Evolutionary conservation across 2,797 vertebrate species (phyloP).

Genomic region (Centroberyx gerrardi): DNA sequence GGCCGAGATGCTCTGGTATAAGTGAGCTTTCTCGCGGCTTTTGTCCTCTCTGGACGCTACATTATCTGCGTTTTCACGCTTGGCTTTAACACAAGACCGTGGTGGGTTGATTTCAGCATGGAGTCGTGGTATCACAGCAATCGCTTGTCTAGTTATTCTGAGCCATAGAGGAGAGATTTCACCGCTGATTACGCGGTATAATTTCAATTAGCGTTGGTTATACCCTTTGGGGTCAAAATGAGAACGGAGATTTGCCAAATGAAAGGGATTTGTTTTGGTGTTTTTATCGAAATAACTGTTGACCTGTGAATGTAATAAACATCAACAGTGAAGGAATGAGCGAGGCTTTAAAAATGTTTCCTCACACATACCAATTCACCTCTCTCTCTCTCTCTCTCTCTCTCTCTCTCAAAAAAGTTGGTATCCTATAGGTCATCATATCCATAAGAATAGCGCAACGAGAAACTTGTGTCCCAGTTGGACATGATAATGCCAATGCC

Average conservation of each 20-base stretch:
- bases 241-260: background rate
- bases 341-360: conserved; percentile 38
- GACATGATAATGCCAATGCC: conserved; percentile 71
- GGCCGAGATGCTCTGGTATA: conserved; percentile 58
- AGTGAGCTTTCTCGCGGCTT: conserved; percentile 61
- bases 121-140: conserved; percentile 54
- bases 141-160: conserved; percentile 58
- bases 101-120: conserved; percentile 64
- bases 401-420: conserved; percentile 10
- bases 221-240: conserved; percentile 14
- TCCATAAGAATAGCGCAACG: conserved; percentile 77
- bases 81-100: conserved; percentile 72
- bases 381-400: conserved; percentile 10
- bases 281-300: background rate
- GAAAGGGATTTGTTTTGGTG: background rate
- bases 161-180: conserved; percentile 59
- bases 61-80: conserved; percentile 84
- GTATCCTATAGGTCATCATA: conserved; percentile 45
- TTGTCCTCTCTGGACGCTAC: conserved; percentile 73
- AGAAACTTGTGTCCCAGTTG: conserved; percentile 74
- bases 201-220: conserved; percentile 75
- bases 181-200: conserved; percentile 76
- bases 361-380: conserved; percentile 29
- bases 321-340: conserved; percentile 5
- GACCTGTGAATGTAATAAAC: background rate